phyloP scores from a whole-genome alignment of 2,797 vertebrate genomes.

The Geotrypetes seraphini region DNA sequence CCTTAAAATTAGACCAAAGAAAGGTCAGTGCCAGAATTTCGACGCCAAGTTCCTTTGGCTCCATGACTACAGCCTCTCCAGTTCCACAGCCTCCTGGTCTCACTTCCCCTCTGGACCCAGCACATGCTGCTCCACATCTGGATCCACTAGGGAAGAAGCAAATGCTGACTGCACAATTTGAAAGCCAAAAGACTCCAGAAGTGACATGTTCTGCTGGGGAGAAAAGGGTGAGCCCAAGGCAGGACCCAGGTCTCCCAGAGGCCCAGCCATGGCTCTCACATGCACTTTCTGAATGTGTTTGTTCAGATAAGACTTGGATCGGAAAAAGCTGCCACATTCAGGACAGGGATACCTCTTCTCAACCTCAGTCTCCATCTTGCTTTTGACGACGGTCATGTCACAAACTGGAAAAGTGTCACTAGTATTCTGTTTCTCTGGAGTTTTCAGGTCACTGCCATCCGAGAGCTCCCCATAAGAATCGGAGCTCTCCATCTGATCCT shows the following conservation, averaged over 20 bases:
- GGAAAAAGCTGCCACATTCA: constrained; percentile 93
- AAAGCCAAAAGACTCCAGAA: constrained; percentile 96
- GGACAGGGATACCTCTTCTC: constrained; percentile 91
- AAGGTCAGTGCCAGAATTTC: too few relatives aligned
- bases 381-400: constrained; percentile 63
- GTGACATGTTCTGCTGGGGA: constrained; percentile 97
- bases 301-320: constrained; percentile 98
- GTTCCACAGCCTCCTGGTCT: too few relatives aligned
- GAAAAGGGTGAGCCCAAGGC: constrained; percentile 83
- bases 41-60: too few relatives aligned
- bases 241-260: constrained; percentile 72
- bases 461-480: constrained; percentile 90
- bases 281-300: constrained; percentile 98
- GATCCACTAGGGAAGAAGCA: constrained; percentile 88
- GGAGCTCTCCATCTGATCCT: constrained; percentile 88
- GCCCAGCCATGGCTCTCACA: constrained; percentile 62
- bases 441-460: constrained; percentile 85
- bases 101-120: constrained; percentile 88
- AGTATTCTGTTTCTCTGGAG: constrained; percentile 74
- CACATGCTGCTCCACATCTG: constrained; percentile 82
- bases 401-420: constrained; percentile 61
- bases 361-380: constrained; percentile 76
- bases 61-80: too few relatives aligned
- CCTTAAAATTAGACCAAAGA: too few relatives aligned
- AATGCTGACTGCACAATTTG: constrained; percentile 98